A percentile compares a stretch with the other conserved stretches of the same genome.
Conservation (phyloP, 2,888 invertebrate species). For the Sturmia bella region DNA sequence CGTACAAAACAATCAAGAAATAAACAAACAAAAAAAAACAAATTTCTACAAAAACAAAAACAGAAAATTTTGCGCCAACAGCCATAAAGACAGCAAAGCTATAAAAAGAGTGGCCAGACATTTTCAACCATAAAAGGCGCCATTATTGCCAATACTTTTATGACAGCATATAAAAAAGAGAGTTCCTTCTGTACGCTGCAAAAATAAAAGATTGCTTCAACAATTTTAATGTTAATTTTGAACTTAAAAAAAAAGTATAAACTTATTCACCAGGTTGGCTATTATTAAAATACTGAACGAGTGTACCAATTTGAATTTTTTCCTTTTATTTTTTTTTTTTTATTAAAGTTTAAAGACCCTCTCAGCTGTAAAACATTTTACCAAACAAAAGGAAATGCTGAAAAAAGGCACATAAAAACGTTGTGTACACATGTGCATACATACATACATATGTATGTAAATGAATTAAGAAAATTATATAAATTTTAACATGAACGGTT, state of each 20-base stretch:
- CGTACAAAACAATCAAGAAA: background rate
- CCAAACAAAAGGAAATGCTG: conserved; percentile 25
- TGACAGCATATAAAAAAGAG: background rate
- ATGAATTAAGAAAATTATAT: conserved; percentile 10
- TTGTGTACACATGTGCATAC: too few relatives aligned
- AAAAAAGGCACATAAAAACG: conserved; percentile 35
- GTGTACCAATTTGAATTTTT: background rate
- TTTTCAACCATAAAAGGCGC: conserved; percentile 35
- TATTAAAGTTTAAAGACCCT: conserved; percentile 7
- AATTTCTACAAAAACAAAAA: background rate
- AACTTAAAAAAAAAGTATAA: background rate
- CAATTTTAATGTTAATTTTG: conserved; percentile 2
- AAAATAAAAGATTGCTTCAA: background rate
- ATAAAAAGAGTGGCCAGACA: conserved; percentile 56
- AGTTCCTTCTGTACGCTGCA: background rate
- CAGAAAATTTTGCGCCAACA: conserved; percentile 7
- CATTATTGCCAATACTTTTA: conserved; percentile 14
- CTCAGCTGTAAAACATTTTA: background rate
- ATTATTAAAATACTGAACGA: conserved; percentile 2
- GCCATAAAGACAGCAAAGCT: background rate
- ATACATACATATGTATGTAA: background rate
- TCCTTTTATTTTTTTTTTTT: background rate
- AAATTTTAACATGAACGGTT: conserved; percentile 23
- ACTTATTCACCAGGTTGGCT: background rate
- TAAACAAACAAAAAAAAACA: background rate